A percentile compares a stretch with the other conserved stretches of the same genome.
Evolutionary conservation across 1,140 invertebrate species (phyloP).

Genomic region (Cherax quadricarinatus): DNA sequence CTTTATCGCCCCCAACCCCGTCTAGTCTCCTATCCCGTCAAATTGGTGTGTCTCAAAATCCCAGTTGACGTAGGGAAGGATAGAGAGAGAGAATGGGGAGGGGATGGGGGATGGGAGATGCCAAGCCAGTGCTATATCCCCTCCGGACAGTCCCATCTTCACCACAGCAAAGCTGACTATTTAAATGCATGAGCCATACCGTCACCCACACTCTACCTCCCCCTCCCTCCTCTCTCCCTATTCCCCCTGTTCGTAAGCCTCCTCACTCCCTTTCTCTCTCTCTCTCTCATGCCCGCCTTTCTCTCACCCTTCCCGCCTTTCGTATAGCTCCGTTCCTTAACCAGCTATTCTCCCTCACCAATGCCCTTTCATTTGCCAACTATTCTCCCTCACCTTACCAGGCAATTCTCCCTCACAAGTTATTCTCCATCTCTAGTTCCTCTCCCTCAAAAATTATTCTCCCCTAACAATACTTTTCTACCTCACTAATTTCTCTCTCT

Average conservation of each 20-base stretch:
- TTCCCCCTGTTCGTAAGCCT: not conserved
- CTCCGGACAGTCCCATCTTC: not conserved
- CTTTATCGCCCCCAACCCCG: not conserved
- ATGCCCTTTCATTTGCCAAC: not conserved
- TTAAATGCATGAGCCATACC: conserved; percentile 35
- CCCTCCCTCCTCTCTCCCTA: not conserved
- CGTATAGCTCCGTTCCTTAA: too few species aligned
- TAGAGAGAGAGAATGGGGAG: not conserved
- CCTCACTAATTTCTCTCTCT: too few species aligned
- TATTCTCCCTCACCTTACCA: too few species aligned
- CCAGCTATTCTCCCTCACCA: not conserved
- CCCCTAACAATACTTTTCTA: too few species aligned
- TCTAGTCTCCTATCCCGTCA: not conserved
- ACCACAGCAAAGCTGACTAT: conserved; percentile 30
- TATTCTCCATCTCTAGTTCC: too few species aligned
- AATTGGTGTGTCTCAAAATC: too few species aligned
- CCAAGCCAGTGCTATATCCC: too few species aligned
- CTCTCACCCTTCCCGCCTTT: too few species aligned
- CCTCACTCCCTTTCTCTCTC: not conserved
- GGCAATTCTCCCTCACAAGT: too few species aligned
- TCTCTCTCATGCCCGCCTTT: not conserved
- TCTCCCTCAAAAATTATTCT: too few species aligned
- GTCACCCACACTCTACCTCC: not conserved
- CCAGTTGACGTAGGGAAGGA: not conserved
- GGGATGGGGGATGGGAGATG: not conserved